These are phyloP conservation scores for Motacilla alba DNA, from an alignment of 2,113 vertebrate species.

Conservation along the genomic window DNA sequence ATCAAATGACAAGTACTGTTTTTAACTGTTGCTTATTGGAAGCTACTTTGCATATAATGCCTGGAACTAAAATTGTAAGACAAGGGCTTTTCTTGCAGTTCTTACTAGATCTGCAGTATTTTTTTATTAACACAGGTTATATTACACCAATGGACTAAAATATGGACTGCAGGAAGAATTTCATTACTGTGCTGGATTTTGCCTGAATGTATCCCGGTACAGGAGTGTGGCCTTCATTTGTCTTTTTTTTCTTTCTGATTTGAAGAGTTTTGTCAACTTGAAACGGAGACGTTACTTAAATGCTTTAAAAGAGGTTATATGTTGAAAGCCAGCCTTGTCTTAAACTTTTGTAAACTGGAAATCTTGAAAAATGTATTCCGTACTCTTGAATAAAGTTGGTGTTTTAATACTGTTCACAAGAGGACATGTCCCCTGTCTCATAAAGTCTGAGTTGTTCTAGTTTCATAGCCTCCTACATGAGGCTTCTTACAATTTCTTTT, in stretches of 20 bases:
- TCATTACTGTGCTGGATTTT: neutral
- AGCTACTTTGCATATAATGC: neutral
- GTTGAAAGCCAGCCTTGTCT: neutral
- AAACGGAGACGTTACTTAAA: neutral
- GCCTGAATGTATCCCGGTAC: neutral
- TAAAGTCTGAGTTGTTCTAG: neutral
- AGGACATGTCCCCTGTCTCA: neutral
- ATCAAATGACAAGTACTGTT: conserved; percentile 9
- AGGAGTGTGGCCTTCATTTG: conserved; percentile 19
- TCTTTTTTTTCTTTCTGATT: neutral
- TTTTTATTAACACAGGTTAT: neutral
- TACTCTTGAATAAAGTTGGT: conserved; percentile 71
- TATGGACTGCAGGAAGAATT: neutral
- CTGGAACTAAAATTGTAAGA: neutral
- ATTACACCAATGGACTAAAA: neutral
- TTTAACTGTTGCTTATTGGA: conserved; percentile 31
- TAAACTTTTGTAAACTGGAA: conserved; percentile 67
- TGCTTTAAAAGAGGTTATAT: conserved; percentile 20
- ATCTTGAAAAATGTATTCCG: conserved; percentile 48
- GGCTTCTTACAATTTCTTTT: neutral
- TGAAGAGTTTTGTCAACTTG: neutral
- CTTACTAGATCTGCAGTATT: neutral
- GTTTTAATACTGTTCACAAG: conserved; percentile 41
- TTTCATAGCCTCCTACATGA: neutral
- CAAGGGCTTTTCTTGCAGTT: neutral